These are phyloP conservation scores for Drosophila sproati DNA, from an alignment of 1,140 invertebrate species.

Conservation along the genomic window DNA sequence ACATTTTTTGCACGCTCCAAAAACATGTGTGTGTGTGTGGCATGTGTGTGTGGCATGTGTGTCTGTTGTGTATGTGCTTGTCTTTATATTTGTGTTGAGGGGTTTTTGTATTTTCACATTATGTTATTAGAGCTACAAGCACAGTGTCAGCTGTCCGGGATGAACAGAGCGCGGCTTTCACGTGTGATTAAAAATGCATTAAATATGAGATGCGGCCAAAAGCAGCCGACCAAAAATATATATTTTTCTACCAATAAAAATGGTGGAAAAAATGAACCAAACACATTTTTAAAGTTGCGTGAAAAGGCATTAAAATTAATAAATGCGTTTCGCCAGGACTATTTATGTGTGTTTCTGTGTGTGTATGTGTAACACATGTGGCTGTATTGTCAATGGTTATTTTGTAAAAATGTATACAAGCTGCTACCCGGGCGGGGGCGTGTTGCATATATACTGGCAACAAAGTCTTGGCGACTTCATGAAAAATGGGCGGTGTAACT, in stretches of 20 bases:
- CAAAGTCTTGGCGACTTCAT: conserved; percentile 71
- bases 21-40: conserved; percentile 4
- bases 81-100: background rate
- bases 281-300: conserved; percentile 37
- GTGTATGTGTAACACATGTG: conserved; percentile 32
- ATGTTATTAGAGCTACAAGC: conserved; percentile 48
- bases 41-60: background rate
- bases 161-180: conserved; percentile 47
- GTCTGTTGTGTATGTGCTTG: conserved; percentile 1
- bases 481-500: conserved; percentile 65
- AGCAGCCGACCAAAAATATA: conserved; percentile 6
- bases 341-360: background rate
- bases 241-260: conserved; percentile 41
- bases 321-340: conserved; percentile 59
- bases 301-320: conserved; percentile 79
- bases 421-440: conserved; percentile 18
- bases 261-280: conserved; percentile 23
- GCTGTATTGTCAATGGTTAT: conserved; percentile 61
- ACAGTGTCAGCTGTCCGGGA: conserved; percentile 15
- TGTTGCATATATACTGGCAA: conserved; percentile 1
- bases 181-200: conserved; percentile 78
- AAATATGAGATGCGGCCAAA: conserved; percentile 57
- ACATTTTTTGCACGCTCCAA: conserved; percentile 38
- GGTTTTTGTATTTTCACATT: conserved; percentile 13
- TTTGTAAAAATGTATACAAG: conserved; percentile 55